These are phyloP conservation scores for Isoperla grammatica DNA, from an alignment of 2,888 invertebrate genomes.

Conservation along the genomic window DNA sequence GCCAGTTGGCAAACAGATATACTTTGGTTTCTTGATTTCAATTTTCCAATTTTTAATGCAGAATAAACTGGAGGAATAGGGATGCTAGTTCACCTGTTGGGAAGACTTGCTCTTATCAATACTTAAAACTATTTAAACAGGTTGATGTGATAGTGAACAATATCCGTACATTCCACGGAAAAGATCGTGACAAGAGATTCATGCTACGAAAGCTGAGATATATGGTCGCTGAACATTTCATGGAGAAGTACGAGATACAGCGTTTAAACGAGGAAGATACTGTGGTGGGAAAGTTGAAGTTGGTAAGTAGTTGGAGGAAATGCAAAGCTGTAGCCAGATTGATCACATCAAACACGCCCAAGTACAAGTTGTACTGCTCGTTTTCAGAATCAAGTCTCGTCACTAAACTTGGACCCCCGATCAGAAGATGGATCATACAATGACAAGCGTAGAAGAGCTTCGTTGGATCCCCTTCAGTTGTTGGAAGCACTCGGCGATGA, in stretches of 20 bases:
- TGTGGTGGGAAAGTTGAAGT: slow-evolving; percentile 46
- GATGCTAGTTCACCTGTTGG: no score
- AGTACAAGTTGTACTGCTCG: slow-evolving; percentile 1
- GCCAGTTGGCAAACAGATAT: no score
- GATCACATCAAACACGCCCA: background rate
- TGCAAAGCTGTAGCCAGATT: background rate
- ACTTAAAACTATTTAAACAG: no score
- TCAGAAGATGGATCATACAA: slow-evolving; percentile 43
- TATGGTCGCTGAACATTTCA: slow-evolving; percentile 52
- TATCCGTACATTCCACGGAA: slow-evolving; percentile 52
- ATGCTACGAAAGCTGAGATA: slow-evolving; percentile 46
- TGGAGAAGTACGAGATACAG: slow-evolving; percentile 53
- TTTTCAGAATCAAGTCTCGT: slow-evolving; percentile 17
- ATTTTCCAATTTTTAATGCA: no score
- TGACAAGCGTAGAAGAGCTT: slow-evolving; percentile 25
- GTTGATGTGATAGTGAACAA: slow-evolving; percentile 43
- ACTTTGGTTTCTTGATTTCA: no score
- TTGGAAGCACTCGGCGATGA: slow-evolving; percentile 20
- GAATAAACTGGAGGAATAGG: no score
- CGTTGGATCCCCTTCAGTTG: slow-evolving; percentile 15
- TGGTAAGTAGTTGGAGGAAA: slow-evolving; percentile 39
- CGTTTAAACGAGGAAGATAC: slow-evolving; percentile 46
- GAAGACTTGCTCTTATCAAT: no score
- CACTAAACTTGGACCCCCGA: slow-evolving; percentile 43
- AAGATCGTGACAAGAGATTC: slow-evolving; percentile 28